Percentiles rank a stretch among this genome's conserved stretches.
Evolutionary conservation across 2,888 invertebrate species (phyloP).

Genomic region (Galeruca laticollis): DNA sequence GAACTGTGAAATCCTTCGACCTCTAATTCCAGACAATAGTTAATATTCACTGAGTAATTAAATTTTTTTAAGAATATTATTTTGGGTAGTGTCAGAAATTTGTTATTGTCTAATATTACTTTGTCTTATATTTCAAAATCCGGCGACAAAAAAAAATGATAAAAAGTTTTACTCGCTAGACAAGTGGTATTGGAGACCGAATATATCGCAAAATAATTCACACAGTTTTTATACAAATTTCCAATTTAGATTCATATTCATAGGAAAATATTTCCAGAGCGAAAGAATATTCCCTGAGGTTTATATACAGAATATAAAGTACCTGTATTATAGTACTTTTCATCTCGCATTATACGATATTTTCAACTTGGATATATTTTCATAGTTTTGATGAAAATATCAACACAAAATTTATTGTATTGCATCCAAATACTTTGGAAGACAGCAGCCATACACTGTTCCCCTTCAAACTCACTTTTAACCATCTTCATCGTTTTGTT

Average conservation of each 20-base stretch:
- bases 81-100: no score
- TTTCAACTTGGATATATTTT: no score
- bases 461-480: no score
- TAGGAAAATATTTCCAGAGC: conserved; percentile 30
- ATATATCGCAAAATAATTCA: conserved; percentile 27
- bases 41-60: conserved; percentile 38
- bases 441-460: no score
- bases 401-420: no score
- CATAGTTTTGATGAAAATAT: no score
- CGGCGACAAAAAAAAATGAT: conserved; percentile 12
- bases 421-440: no score
- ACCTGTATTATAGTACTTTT: background rate
- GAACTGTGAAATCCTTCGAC: conserved; percentile 45
- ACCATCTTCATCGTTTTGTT: no score
- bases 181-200: conserved; percentile 6
- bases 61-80: conserved; percentile 26
- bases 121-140: no score
- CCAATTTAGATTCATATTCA: conserved; percentile 38
- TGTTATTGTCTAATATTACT: no score
- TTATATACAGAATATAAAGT: conserved; percentile 27
- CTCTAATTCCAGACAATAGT: conserved; percentile 29
- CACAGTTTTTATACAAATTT: conserved; percentile 30
- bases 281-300: conserved; percentile 22
- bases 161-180: conserved; percentile 7
- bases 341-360: background rate